phyloP scores from a whole-genome alignment of 2,113 vertebrate species.

The Prionailurus viverrinus region DNA sequence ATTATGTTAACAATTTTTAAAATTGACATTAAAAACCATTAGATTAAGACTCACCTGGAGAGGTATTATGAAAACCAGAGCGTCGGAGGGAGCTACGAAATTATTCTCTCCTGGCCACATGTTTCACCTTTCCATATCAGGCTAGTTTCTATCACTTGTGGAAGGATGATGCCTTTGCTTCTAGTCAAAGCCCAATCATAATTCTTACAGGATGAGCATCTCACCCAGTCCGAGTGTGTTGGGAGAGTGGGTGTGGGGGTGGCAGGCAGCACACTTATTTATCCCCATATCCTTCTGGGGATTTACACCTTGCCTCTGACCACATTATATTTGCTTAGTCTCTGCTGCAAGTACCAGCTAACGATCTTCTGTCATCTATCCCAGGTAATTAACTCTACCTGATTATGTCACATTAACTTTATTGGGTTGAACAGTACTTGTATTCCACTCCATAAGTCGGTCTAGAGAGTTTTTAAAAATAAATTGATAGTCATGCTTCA shows the following conservation, averaged over 20 bases:
- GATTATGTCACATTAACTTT: conserved; percentile 49
- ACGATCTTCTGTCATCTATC: background rate
- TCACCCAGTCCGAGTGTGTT: background rate
- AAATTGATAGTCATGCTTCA: conserved; percentile 1
- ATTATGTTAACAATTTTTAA: conserved; percentile 31
- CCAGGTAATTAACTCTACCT: conserved; percentile 42
- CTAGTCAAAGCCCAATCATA: background rate
- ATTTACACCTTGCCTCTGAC: background rate
- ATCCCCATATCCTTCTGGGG: background rate
- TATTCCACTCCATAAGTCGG: background rate
- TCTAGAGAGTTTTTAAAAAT: conserved; percentile 20
- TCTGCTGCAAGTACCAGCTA: background rate
- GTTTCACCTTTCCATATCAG: background rate
- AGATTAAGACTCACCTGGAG: conserved; percentile 16
- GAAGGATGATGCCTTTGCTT: background rate
- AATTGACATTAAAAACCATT: background rate
- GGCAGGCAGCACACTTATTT: too few species aligned
- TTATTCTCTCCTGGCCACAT: background rate
- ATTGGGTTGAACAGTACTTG: background rate
- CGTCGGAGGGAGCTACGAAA: background rate
- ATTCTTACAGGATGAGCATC: background rate
- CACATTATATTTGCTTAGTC: background rate
- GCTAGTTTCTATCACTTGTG: background rate
- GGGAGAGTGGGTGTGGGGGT: background rate
- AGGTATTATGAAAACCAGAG: background rate